Percentiles rank a stretch among this genome's conserved stretches.
These are phyloP conservation scores for Noctua janthina DNA, from an alignment of 2,888 invertebrate species.

Conservation along the genomic window DNA sequence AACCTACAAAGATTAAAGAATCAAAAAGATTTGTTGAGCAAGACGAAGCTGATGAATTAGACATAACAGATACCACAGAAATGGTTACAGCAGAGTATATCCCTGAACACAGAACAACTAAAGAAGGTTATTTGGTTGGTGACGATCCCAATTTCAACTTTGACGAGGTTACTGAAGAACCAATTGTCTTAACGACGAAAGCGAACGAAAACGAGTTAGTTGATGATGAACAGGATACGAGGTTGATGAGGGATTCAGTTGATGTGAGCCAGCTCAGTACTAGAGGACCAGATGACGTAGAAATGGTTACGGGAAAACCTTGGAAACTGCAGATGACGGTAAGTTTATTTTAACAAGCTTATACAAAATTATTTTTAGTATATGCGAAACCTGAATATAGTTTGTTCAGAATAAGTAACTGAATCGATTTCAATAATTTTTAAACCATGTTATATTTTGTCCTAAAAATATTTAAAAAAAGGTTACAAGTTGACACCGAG, in stretches of 20 bases:
- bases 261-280: slow-evolving; percentile 77
- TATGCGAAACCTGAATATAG: too few relatives aligned
- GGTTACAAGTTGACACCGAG: too few relatives aligned
- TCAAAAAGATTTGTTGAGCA: slow-evolving; percentile 31
- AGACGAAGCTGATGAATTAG: not conserved
- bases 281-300: slow-evolving; percentile 75
- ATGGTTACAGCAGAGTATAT: not conserved
- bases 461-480: too few relatives aligned
- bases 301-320: slow-evolving; percentile 69
- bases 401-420: too few relatives aligned
- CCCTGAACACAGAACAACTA: slow-evolving; percentile 49
- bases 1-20: slow-evolving; percentile 6
- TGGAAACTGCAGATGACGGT: slow-evolving; percentile 57
- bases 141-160: slow-evolving; percentile 22
- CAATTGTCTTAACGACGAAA: slow-evolving; percentile 47
- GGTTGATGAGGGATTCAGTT: slow-evolving; percentile 74
- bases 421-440: too few relatives aligned
- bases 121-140: slow-evolving; percentile 63
- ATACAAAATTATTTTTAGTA: too few relatives aligned
- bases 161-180: slow-evolving; percentile 18
- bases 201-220: slow-evolving; percentile 49
- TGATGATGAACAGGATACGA: slow-evolving; percentile 56
- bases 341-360: slow-evolving; percentile 43
- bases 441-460: too few relatives aligned
- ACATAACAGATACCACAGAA: slow-evolving; percentile 2